Conservation (phyloP, 2,888 invertebrate species). For the Teleogryllus oceanicus region DNA sequence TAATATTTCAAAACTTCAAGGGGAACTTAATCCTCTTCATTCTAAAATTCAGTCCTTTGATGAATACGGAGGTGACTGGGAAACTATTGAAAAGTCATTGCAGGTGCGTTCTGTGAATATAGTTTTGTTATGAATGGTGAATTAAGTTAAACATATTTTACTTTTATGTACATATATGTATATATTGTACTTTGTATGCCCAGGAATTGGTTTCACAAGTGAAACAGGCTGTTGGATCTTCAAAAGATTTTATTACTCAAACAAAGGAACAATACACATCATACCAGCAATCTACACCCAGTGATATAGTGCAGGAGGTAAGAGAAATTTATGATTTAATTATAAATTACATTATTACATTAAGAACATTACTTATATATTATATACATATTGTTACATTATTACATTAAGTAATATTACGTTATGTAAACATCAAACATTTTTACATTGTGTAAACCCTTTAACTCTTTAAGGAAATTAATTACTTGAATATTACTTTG, state of each 20-base stretch:
- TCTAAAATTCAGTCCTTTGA: slow-evolving; percentile 67
- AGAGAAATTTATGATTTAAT: slow-evolving; percentile 24
- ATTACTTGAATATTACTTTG: too few relatives aligned
- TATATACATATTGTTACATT: too few relatives aligned
- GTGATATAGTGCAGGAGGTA: slow-evolving; percentile 66
- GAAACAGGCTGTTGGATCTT: slow-evolving; percentile 55
- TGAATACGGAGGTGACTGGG: slow-evolving; percentile 73
- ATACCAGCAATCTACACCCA: slow-evolving; percentile 62
- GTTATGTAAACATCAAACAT: background rate
- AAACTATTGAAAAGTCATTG: slow-evolving; percentile 59
- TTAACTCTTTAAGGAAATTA: too few relatives aligned
- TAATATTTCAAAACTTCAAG: slow-evolving; percentile 65
- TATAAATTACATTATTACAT: background rate
- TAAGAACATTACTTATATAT: too few relatives aligned
- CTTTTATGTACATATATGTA: background rate
- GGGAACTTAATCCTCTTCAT: slow-evolving; percentile 63
- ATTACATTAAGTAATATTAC: background rate
- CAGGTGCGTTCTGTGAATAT: slow-evolving; percentile 43
- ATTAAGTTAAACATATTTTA: background rate
- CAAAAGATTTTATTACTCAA: slow-evolving; percentile 57
- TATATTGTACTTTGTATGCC: slow-evolving; percentile 23
- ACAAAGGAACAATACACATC: slow-evolving; percentile 61
- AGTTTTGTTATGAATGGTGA: background rate
- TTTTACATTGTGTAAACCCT: too few relatives aligned
- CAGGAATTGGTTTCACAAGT: slow-evolving; percentile 56